These are phyloP conservation scores for Catocala fraxini DNA, from an alignment of 2,888 invertebrate genomes.

Conservation along the genomic window DNA sequence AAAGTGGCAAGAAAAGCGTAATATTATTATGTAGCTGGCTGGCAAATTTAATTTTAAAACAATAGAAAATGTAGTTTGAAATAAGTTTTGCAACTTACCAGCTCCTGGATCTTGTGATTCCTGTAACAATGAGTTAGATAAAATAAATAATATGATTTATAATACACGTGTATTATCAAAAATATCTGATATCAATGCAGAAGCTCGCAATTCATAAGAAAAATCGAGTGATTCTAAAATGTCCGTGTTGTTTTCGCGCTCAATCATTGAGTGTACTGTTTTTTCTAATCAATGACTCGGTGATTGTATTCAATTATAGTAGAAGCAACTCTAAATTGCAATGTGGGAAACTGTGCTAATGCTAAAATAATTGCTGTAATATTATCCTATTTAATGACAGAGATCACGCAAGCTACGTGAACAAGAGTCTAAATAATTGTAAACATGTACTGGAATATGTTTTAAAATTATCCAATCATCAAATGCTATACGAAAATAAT, in stretches of 20 bases:
- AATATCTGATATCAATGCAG: slow-evolving; percentile 42
- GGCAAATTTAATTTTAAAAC: background rate
- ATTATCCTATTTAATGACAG: slow-evolving; percentile 23
- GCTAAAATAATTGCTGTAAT: slow-evolving; percentile 23
- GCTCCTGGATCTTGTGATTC: slow-evolving; percentile 74
- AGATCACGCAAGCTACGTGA: slow-evolving; percentile 39
- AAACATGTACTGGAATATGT: background rate
- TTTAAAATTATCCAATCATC: no score
- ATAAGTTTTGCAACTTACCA: slow-evolving; percentile 64
- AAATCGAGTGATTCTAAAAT: slow-evolving; percentile 38
- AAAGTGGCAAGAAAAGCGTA: no score
- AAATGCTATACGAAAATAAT: no score
- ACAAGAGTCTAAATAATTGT: slow-evolving; percentile 8
- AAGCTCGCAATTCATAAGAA: slow-evolving; percentile 65
- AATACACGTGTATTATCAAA: slow-evolving; percentile 15
- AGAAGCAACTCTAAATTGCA: slow-evolving; percentile 29
- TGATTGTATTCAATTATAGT: slow-evolving; percentile 14
- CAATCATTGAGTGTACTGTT: slow-evolving; percentile 2
- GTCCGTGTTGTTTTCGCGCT: slow-evolving; percentile 6
- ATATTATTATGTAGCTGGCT: no score
- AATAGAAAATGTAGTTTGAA: background rate
- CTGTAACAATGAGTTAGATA: slow-evolving; percentile 72
- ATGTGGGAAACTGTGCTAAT: slow-evolving; percentile 39
- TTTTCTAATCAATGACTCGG: background rate
- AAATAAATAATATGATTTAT: slow-evolving; percentile 21